Percentiles rank a stretch among this genome's conserved stretches.
phyloP scores from a whole-genome alignment of 2,113 vertebrate species.

The Otolemur garnettii region DNA sequence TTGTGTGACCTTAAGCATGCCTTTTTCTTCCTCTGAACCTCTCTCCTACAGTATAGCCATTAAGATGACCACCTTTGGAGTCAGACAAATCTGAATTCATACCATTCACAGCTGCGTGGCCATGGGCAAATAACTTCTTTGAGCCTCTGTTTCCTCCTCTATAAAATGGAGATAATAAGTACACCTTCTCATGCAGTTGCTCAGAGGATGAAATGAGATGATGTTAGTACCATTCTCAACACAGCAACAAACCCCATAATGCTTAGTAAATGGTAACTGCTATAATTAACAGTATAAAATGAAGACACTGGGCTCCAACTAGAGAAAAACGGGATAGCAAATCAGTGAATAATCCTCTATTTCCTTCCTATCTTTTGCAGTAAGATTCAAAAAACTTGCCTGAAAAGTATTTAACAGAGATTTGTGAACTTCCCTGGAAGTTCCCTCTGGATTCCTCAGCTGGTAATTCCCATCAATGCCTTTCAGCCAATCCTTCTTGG shows the following conservation, averaged over 20 bases:
- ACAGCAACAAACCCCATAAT: background rate
- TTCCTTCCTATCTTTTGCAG: background rate
- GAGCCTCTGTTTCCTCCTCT: background rate
- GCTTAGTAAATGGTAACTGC: background rate
- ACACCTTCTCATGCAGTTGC: background rate
- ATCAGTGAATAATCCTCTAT: background rate
- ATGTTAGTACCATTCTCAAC: background rate
- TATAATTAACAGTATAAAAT: background rate
- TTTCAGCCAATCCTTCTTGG: constrained; percentile 54
- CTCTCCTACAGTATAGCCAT: background rate
- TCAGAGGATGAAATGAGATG: background rate
- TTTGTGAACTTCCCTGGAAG: background rate
- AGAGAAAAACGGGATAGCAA: background rate
- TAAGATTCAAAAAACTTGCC: background rate
- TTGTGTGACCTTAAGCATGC: background rate
- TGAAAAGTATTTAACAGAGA: constrained; percentile 42
- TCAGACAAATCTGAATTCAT: background rate
- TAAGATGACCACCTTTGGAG: background rate
- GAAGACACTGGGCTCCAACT: background rate
- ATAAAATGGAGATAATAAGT: background rate
- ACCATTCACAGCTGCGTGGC: background rate
- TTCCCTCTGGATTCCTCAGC: constrained; percentile 20
- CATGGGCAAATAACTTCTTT: background rate
- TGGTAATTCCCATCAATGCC: constrained; percentile 16
- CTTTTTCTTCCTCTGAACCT: background rate